Evolutionary conservation across 2,113 vertebrate species (phyloP), one percentile per base, ranked within the genome.

Genomic region (Leuciscus idus): DNA sequence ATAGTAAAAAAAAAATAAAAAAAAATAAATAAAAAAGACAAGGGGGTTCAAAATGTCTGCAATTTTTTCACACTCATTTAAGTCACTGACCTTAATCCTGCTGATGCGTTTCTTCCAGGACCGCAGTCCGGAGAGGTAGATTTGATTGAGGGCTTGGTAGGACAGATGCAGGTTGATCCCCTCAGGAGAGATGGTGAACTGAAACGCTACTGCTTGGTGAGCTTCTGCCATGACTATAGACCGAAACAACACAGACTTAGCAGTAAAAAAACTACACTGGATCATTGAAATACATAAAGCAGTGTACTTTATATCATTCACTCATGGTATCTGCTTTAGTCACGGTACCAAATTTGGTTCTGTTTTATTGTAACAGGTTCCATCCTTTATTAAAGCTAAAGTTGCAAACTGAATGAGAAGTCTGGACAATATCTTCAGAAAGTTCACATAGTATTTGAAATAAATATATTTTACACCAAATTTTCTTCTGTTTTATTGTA

Each of bases 161-260:
- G 95, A 95, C 55, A 97, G 92, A 33, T 93, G 95, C 81, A 95
- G 92, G 52, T 96, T 95, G 0, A 96, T 93, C 17, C 95, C 94
- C 19, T 96, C 96, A 0, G 95, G 94, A 0, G 95, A 96, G 88
- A 96, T 95, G 13, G 95, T 96, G 87, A 96, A 95, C 90, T 96
- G 95, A 92, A 97, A 97, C 0, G 95, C 95, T 80, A 96, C 96
- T 0, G 97, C 97, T 92, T 97, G 97, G 90, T 95, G 96, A 46
- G 97, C 97, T 86, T 98, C 97, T 0, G 97, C 97, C 97, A 98
- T 98, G 1, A 23, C 93, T 93, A 57, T 21, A 62, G 68, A 76
- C 19, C 66, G 10, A 88, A 36, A 36, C 30, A 23, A 85, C 81
- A 88, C 46, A 61, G 2, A 33, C 57, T 43, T 30, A 46, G 39